phyloP scores from a whole-genome alignment of 1,140 invertebrate species.

The Mycetomoellerius zeteki region DNA sequence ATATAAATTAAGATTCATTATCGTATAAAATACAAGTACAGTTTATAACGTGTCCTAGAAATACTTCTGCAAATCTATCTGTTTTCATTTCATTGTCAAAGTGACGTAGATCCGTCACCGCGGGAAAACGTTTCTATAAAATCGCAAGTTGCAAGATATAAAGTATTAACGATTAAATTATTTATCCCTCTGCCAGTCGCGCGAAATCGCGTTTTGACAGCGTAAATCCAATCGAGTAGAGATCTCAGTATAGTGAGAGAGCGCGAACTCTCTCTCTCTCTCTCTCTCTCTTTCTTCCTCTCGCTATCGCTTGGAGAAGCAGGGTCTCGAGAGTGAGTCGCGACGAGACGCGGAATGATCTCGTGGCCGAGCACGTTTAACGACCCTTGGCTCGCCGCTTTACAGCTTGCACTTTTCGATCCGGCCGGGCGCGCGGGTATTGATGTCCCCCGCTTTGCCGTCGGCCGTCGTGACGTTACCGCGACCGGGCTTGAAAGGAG shows the following conservation, averaged over 20 bases:
- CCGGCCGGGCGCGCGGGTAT: slow-evolving; percentile 59
- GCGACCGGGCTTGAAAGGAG: slow-evolving; percentile 70
- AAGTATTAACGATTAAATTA: slow-evolving; percentile 45
- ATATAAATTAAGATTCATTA: slow-evolving; percentile 13
- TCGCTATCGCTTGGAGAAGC: slow-evolving; percentile 5
- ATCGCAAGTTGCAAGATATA: background rate
- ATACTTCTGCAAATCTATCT: slow-evolving; percentile 1
- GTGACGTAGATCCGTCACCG: slow-evolving; percentile 2
- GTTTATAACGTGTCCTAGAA: background rate
- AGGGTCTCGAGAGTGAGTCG: slow-evolving; percentile 10
- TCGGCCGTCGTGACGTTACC: slow-evolving; percentile 51
- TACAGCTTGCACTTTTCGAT: slow-evolving; percentile 74
- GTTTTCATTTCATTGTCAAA: slow-evolving; percentile 13
- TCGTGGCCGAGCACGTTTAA: slow-evolving; percentile 52
- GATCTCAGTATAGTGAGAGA: slow-evolving; percentile 28
- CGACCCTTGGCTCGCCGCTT: slow-evolving; percentile 61
- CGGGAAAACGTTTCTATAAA: background rate
- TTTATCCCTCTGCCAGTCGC: slow-evolving; percentile 31
- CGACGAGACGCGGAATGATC: slow-evolving; percentile 59
- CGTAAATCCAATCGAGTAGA: slow-evolving; percentile 28
- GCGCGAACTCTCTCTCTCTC: background rate
- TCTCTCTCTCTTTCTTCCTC: background rate
- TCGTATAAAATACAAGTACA: background rate
- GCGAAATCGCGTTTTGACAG: slow-evolving; percentile 55
- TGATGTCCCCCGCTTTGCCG: slow-evolving; percentile 46